A percentile compares a stretch with the other conserved stretches of the same genome.
phyloP scores from a whole-genome alignment of 2,113 vertebrate species.

The Nyctereutes procyonoides region DNA sequence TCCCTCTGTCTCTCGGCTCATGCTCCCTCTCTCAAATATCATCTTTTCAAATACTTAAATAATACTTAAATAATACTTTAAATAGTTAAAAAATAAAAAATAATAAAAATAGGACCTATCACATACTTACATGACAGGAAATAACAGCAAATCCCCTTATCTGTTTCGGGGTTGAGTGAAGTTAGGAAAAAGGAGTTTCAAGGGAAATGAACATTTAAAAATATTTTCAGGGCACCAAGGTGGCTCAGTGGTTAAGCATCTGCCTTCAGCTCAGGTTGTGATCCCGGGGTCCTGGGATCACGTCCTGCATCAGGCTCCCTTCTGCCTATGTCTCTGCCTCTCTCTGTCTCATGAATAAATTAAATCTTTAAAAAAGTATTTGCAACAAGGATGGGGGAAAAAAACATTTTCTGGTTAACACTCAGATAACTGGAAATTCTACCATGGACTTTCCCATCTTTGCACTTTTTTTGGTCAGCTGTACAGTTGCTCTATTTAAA shows the following conservation, averaged over 20 bases:
- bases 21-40: not conserved
- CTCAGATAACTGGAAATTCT: not conserved
- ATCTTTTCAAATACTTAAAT: not conserved
- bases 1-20: not conserved
- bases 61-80: too few species aligned
- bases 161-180: not conserved
- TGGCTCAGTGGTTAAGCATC: too few species aligned
- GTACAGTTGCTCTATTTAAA: constrained; percentile 13
- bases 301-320: too few species aligned
- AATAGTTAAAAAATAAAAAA: not conserved
- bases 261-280: too few species aligned
- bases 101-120: not conserved
- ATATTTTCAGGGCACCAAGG: not conserved
- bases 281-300: too few species aligned
- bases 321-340: too few species aligned
- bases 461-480: constrained; percentile 8
- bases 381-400: not conserved
- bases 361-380: not conserved
- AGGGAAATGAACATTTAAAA: constrained; percentile 45
- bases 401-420: constrained; percentile 29
- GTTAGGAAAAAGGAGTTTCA: constrained; percentile 16
- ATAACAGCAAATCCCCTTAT: not conserved
- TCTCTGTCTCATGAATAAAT: not conserved
- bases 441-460: not conserved
- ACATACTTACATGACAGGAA: not conserved